Conservation (phyloP, 2,113 vertebrate species). For the Bos indicus region DNA sequence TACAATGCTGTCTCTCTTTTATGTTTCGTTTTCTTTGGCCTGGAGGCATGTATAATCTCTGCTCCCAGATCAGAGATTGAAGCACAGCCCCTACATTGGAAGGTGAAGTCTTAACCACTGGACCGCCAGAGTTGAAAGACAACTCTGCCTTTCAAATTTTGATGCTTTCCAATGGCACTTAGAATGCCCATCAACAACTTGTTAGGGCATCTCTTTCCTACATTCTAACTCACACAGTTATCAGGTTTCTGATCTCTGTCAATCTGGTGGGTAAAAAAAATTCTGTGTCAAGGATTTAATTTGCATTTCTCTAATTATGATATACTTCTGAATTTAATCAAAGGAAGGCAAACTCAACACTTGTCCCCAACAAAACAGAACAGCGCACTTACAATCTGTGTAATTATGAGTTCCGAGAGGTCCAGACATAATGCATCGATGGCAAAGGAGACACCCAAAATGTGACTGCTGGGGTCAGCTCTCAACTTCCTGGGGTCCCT, state of each 20-base stretch:
- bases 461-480: neutral
- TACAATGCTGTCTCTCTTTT: neutral
- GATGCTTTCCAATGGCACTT: neutral
- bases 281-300: neutral
- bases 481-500: neutral
- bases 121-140: no score
- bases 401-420: neutral
- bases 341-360: neutral
- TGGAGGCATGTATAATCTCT: neutral
- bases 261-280: neutral
- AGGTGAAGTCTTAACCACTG: neutral
- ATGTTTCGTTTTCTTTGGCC: accelerated
- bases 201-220: neutral
- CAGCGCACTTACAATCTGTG: neutral
- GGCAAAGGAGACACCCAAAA: neutral
- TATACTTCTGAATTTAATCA: neutral
- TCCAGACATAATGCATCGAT: neutral
- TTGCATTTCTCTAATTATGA: neutral
- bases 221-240: neutral
- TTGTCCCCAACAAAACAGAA: neutral
- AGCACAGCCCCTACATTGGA: neutral
- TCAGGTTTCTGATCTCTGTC: neutral
- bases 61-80: accelerated
- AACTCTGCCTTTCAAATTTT: neutral
- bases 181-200: neutral